phyloP scores from a whole-genome alignment of 1,140 invertebrate genomes.

The Tetragnatha versicolor region DNA sequence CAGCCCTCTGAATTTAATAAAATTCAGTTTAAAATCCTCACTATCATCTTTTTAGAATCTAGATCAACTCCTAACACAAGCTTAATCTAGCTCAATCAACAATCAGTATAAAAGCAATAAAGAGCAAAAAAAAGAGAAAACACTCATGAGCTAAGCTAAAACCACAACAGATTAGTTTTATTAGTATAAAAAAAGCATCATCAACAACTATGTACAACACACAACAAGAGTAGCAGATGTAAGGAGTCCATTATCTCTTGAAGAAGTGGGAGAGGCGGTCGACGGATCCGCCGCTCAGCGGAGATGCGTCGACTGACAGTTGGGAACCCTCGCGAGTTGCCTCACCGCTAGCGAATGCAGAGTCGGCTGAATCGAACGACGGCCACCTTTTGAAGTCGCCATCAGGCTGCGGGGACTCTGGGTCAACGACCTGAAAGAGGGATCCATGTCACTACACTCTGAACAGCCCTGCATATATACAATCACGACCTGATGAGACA shows the following conservation, averaged over 20 bases:
- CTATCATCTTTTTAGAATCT: no score
- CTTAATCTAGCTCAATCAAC: neutral
- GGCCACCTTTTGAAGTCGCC: constrained; percentile 46
- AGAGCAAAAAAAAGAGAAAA: neutral
- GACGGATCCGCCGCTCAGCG: neutral
- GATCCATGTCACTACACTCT: no score
- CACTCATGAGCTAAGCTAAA: constrained; percentile 6
- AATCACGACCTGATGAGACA: no score
- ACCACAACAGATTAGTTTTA: constrained; percentile 39
- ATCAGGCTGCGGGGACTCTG: constrained; percentile 13
- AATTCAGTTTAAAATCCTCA: no score
- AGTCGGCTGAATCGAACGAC: constrained; percentile 41
- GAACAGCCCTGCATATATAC: no score
- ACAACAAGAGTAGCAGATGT: neutral
- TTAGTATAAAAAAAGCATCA: constrained; percentile 37
- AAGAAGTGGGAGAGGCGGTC: constrained; percentile 15
- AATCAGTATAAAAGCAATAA: no score
- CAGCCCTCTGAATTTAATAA: no score
- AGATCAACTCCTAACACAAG: neutral
- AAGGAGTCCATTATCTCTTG: neutral
- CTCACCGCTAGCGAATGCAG: constrained; percentile 33
- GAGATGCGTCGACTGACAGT: constrained; percentile 1
- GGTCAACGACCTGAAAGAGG: constrained; percentile 16
- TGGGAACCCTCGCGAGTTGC: constrained; percentile 54
- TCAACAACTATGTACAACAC: neutral